A percentile compares a stretch with the other conserved stretches of the same genome.
Evolutionary conservation across 2,888 invertebrate genomes (phyloP).

Genomic region (Heteromurus nitidus): DNA sequence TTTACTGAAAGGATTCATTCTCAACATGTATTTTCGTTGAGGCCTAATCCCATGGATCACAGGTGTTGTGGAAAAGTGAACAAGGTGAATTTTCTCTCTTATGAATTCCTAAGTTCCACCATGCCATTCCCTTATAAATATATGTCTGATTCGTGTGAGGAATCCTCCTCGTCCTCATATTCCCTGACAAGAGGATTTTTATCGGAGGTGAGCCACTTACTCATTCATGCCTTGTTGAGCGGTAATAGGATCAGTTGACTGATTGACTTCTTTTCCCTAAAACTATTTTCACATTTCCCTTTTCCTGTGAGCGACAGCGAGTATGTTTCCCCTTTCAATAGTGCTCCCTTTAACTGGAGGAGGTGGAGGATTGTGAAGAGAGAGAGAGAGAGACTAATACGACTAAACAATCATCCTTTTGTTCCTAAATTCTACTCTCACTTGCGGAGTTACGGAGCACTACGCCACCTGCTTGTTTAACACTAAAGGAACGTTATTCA

Average conservation of each 20-base stretch:
- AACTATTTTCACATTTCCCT: constrained; percentile 31
- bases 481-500: too few relatives aligned
- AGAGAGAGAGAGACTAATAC: neutral
- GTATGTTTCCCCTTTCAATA: neutral
- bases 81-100: constrained; percentile 47
- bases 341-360: neutral
- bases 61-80: constrained; percentile 57
- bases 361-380: neutral
- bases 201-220: neutral
- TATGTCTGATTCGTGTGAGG: neutral
- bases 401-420: constrained; percentile 8
- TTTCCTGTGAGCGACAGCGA: neutral
- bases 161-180: neutral
- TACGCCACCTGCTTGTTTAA: constrained; percentile 1
- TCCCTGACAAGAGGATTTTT: neutral
- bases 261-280: constrained; percentile 67
- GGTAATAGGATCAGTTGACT: constrained; percentile 71
- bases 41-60: constrained; percentile 59
- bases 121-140: neutral
- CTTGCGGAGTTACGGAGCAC: neutral
- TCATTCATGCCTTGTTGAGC: constrained; percentile 14
- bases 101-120: neutral
- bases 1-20: neutral
- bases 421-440: too few relatives aligned
- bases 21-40: constrained; percentile 1